Evolutionary conservation across 2,113 vertebrate genomes (phyloP).

Genomic region (Hyla sarda): DNA sequence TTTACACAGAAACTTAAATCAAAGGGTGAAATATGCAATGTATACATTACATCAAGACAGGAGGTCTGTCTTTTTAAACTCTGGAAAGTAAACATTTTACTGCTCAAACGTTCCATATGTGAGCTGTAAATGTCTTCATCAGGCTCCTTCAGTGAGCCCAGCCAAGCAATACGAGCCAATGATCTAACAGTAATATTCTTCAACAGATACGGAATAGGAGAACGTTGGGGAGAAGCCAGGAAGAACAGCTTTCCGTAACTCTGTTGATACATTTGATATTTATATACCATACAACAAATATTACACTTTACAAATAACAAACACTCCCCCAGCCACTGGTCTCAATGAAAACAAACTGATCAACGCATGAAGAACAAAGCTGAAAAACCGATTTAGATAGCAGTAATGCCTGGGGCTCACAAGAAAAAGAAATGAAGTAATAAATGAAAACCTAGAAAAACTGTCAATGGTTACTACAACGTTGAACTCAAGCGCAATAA

Average conservation of each 20-base stretch:
- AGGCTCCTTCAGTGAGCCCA: neutral
- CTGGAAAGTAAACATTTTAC: slow-evolving; percentile 45
- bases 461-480: no score
- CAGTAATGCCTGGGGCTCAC: neutral
- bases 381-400: neutral
- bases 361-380: neutral
- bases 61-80: slow-evolving; percentile 47
- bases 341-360: neutral
- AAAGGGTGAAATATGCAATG: slow-evolving; percentile 52
- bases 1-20: slow-evolving; percentile 54
- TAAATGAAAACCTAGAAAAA: no score
- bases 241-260: neutral
- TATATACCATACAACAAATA: neutral
- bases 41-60: slow-evolving; percentile 48
- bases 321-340: neutral
- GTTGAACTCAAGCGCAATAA: no score
- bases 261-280: neutral
- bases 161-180: neutral
- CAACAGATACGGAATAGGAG: slow-evolving; percentile 1
- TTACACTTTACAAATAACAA: neutral
- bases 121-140: slow-evolving; percentile 47
- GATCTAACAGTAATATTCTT: slow-evolving; percentile 19
- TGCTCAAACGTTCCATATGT: slow-evolving; percentile 50
- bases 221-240: neutral
- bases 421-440: neutral